Conservation (phyloP, 1,140 invertebrate genomes). For the Bombus affinis region DNA sequence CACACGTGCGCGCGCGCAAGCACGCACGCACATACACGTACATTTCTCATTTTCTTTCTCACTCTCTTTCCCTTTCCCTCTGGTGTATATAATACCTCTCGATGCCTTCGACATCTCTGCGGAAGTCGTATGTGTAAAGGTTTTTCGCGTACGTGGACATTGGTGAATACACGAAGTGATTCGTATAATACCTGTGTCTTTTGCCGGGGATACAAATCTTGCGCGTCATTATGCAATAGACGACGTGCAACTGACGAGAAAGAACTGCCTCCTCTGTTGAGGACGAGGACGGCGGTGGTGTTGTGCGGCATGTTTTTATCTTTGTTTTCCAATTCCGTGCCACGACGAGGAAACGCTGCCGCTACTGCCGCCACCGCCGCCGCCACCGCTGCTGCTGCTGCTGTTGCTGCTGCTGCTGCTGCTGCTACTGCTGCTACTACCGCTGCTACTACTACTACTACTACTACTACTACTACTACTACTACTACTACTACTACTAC, state of each 20-base stretch:
- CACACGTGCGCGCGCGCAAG: neutral
- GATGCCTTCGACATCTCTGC: constrained; percentile 48
- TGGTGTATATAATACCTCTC: constrained; percentile 11
- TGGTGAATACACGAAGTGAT: constrained; percentile 29
- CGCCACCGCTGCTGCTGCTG: neutral
- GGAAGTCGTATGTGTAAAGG: constrained; percentile 46
- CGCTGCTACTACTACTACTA: neutral
- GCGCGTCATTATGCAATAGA: constrained; percentile 75
- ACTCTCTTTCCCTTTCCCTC: constrained; percentile 35
- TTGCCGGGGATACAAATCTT: constrained; percentile 57
- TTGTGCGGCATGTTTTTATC: constrained; percentile 58
- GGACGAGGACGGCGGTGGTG: constrained; percentile 47
- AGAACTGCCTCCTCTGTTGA: constrained; percentile 22
- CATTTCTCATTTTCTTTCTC: constrained; percentile 18
- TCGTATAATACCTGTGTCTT: neutral
- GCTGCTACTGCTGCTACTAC: rapidly evolving
- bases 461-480: neutral
- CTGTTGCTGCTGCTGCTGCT: neutral
- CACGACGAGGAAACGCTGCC: constrained; percentile 38
- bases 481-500: neutral
- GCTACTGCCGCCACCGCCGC: constrained; percentile 3
- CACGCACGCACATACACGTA: neutral
- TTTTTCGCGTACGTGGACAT: constrained; percentile 64
- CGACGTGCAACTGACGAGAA: constrained; percentile 41
- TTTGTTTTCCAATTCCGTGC: constrained; percentile 52